Conservation (phyloP, 2,797 vertebrate species). For the Eospalax fontanierii region DNA sequence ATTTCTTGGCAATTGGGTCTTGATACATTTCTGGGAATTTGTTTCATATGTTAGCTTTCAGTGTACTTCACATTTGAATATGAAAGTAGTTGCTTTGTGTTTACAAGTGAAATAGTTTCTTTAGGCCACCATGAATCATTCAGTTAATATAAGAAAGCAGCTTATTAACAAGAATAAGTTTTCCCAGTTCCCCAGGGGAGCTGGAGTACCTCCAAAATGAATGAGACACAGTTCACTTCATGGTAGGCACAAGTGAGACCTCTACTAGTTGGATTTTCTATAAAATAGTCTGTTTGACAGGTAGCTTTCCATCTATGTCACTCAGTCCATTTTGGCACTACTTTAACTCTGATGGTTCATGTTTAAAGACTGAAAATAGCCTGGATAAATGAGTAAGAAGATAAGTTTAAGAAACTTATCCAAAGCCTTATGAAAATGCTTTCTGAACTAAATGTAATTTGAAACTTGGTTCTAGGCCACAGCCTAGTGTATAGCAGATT, state of each 20-base stretch:
- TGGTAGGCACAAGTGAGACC: not conserved
- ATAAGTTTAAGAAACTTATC: not conserved
- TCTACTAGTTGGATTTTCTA: slow-evolving; percentile 14
- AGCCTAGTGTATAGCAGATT: not conserved
- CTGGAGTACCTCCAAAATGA: slow-evolving; percentile 64
- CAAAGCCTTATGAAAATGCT: not conserved
- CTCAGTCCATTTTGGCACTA: not conserved
- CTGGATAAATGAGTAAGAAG: slow-evolving; percentile 38
- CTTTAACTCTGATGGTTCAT: not conserved
- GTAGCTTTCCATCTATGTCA: not conserved
- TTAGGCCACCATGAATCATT: slow-evolving; percentile 62
- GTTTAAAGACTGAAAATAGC: slow-evolving; percentile 18
- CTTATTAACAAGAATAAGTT: slow-evolving; percentile 36
- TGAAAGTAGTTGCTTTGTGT: slow-evolving; percentile 70
- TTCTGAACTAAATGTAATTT: slow-evolving; percentile 21
- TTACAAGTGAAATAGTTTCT: slow-evolving; percentile 64
- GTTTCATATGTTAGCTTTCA: slow-evolving; percentile 41
- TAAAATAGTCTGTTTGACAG: not conserved
- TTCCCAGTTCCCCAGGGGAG: slow-evolving; percentile 20
- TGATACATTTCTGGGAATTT: slow-evolving; percentile 66
- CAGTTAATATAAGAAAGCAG: slow-evolving; percentile 52
- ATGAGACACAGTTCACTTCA: slow-evolving; percentile 14
- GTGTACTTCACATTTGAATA: slow-evolving; percentile 45
- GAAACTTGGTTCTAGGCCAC: slow-evolving; percentile 34
- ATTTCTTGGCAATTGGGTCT: slow-evolving; percentile 55